Percentiles rank a stretch among this genome's conserved stretches.
Conservation (phyloP, 2,113 vertebrate genomes). For the Triplophysa tibetana region DNA sequence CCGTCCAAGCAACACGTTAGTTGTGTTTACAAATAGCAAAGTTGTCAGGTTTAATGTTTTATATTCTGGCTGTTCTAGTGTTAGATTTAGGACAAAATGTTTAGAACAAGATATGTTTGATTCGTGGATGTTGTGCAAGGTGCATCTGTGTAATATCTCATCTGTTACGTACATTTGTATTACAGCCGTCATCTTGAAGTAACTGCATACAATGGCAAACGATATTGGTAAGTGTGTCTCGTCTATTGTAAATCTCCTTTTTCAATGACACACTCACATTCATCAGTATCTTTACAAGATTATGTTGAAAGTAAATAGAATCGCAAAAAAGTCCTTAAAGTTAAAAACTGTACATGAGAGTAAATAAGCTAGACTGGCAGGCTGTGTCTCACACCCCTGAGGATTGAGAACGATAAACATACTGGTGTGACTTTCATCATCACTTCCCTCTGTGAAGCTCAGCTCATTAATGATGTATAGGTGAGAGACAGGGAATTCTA, state of each 20-base stretch:
- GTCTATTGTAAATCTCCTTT: not conserved
- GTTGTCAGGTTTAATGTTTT: no score
- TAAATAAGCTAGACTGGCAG: not conserved
- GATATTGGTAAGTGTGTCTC: conserved; percentile 2
- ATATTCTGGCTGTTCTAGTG: no score
- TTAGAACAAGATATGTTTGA: no score
- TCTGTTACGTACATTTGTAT: not conserved
- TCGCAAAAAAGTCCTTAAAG: not conserved
- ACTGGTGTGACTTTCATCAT: conserved; percentile 38
- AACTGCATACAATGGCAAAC: conserved; percentile 18
- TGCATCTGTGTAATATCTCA: no score
- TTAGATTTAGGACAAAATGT: no score
- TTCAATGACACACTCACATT: no score
- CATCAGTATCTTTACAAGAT: not conserved
- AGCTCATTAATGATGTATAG: conserved; percentile 37
- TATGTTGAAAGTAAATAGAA: not conserved
- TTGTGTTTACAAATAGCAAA: not conserved
- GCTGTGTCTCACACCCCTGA: not conserved
- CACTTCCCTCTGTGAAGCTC: conserved; percentile 48
- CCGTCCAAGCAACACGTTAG: no score
- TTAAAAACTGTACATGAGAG: not conserved
- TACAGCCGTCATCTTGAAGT: not conserved
- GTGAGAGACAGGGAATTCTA: conserved; percentile 56
- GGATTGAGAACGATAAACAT: conserved; percentile 13
- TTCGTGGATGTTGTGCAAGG: no score